These are phyloP conservation scores for Psittacula derbiana DNA, from an alignment of 2,797 vertebrate species.

Conservation along the genomic window DNA sequence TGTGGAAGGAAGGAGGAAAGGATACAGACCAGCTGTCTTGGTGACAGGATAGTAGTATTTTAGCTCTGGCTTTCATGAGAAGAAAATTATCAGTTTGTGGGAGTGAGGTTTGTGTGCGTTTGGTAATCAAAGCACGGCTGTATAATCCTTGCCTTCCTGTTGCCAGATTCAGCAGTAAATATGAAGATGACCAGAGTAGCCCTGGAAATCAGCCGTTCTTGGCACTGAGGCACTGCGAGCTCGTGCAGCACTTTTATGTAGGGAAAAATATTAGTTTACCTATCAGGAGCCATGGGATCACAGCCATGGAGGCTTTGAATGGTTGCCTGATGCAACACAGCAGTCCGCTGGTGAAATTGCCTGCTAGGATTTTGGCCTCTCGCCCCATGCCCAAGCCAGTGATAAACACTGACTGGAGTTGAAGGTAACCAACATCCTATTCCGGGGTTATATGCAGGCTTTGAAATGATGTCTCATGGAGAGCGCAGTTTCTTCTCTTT, in stretches of 20 bases:
- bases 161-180: neutral
- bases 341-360: neutral
- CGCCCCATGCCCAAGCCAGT: neutral
- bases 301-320: neutral
- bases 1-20: neutral
- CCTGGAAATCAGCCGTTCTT: neutral
- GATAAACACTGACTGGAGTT: neutral
- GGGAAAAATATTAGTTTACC: neutral
- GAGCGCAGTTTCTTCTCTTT: neutral
- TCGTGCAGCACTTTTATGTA: neutral
- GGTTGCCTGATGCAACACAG: neutral
- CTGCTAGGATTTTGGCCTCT: neutral
- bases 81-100: conserved; percentile 27
- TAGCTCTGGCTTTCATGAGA: neutral
- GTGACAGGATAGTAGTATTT: conserved; percentile 13
- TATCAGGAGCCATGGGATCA: fast-evolving
- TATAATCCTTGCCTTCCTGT: neutral
- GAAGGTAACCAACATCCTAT: neutral
- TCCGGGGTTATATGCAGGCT: neutral
- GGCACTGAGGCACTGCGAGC: neutral
- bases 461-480: neutral
- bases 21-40: conserved; percentile 16
- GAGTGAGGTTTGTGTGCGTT: fast-evolving
- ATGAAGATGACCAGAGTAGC: neutral
- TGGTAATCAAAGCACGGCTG: neutral